phyloP scores from a whole-genome alignment of 2,797 vertebrate species.

The Cygnus olor region DNA sequence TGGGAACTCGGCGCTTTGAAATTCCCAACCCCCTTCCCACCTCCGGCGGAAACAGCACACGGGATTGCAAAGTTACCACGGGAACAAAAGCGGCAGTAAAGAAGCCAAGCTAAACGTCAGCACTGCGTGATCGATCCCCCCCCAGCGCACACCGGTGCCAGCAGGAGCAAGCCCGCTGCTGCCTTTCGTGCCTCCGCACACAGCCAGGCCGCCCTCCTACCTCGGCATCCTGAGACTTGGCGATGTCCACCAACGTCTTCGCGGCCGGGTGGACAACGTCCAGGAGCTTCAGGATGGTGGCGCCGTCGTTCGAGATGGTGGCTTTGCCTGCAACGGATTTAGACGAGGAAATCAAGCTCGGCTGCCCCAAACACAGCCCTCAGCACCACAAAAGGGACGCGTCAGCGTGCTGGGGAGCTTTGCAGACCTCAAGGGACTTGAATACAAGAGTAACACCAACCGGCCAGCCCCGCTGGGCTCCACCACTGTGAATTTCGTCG shows the following conservation, averaged over 20 bases:
- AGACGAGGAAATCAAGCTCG: background rate
- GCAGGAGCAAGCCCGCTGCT: background rate
- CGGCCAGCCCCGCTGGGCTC: background rate
- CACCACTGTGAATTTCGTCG: background rate
- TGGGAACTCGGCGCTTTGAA: rapidly evolving
- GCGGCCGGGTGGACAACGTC: constrained; percentile 97
- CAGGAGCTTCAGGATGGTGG: constrained; percentile 96
- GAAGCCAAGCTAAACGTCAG: background rate
- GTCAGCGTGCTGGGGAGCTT: background rate
- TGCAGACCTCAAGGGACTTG: background rate
- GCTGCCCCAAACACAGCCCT: rapidly evolving
- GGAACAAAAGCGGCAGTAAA: background rate
- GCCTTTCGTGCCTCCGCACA: rapidly evolving
- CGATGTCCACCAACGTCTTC: constrained; percentile 96
- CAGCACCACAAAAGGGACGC: background rate
- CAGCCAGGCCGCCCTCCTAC: constrained; percentile 66
- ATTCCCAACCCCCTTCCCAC: background rate
- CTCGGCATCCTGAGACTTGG: constrained; percentile 97
- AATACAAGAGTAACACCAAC: background rate
- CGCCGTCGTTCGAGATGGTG: constrained; percentile 97
- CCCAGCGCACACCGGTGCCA: background rate
- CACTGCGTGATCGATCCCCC: rapidly evolving
- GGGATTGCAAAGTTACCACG: background rate
- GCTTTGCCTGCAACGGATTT: constrained; percentile 86
- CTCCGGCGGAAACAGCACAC: background rate